Evolutionary conservation across 2,888 invertebrate genomes (phyloP).

Genomic region (Volucella bombylans): DNA sequence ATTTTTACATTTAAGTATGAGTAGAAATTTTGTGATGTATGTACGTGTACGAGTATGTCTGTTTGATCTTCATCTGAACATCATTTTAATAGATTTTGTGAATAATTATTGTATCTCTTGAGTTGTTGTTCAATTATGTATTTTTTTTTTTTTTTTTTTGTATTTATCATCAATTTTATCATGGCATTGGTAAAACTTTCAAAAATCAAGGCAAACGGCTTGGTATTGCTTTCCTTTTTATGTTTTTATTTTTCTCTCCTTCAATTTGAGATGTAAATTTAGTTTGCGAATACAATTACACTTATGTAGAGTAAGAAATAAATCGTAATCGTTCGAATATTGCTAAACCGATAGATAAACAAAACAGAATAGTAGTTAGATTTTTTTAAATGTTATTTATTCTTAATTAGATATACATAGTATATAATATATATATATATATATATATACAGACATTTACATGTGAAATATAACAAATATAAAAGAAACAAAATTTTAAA

Average conservation of each 20-base stretch:
- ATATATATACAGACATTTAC: slow-evolving; percentile 38
- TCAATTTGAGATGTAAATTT: slow-evolving; percentile 35
- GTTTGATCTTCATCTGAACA: slow-evolving; percentile 1
- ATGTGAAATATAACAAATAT: slow-evolving; percentile 42
- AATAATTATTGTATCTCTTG: slow-evolving; percentile 17
- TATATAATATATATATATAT: slow-evolving; percentile 30
- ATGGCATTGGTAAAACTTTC: slow-evolving; percentile 20
- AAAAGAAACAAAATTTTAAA: slow-evolving; percentile 17
- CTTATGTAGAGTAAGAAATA: slow-evolving; percentile 16
- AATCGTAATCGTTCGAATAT: slow-evolving; percentile 60
- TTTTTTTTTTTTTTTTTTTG: slow-evolving; percentile 24
- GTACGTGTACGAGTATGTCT: slow-evolving; percentile 10
- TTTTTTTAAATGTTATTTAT: slow-evolving; percentile 69
- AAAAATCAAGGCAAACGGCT: slow-evolving; percentile 54
- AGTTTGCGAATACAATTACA: slow-evolving; percentile 12
- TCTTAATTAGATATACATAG: slow-evolving; percentile 55
- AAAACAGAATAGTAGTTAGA: slow-evolving; percentile 46
- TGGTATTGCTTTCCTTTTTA: slow-evolving; percentile 33
- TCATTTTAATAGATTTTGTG: not conserved
- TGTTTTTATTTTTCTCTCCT: slow-evolving; percentile 9
- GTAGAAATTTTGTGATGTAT: slow-evolving; percentile 14
- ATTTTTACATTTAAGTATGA: slow-evolving; percentile 15
- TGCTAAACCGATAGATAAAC: slow-evolving; percentile 34
- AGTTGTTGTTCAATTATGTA: slow-evolving; percentile 62
- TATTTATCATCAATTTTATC: slow-evolving; percentile 19